Percentiles rank a stretch among this genome's conserved stretches.
Evolutionary conservation across 2,113 vertebrate species (phyloP).

Genomic region (Polypterus bichir): DNA sequence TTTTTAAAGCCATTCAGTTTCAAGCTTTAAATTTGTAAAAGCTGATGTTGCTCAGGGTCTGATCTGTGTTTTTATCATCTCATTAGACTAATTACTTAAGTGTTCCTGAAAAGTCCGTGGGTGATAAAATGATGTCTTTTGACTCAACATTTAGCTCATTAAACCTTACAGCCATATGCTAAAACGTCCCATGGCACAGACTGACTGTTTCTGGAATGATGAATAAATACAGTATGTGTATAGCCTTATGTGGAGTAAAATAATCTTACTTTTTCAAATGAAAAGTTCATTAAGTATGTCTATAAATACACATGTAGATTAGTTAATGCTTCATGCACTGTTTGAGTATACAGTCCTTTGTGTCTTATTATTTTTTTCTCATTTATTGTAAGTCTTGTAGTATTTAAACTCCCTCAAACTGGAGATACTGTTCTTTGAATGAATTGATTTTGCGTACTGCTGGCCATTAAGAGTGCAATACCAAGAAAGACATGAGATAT

Average conservation of each 20-base stretch:
- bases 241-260: neutral
- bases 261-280: neutral
- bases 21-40: no score
- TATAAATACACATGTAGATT: no score
- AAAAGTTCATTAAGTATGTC: neutral
- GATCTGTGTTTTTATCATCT: neutral
- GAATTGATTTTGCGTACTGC: no score
- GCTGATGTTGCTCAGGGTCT: neutral
- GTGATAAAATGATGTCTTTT: neutral
- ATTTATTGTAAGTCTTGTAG: no score
- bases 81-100: constrained; percentile 1
- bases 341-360: no score
- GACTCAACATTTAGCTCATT: constrained; percentile 1
- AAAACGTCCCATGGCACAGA: neutral
- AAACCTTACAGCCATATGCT: neutral
- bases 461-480: no score
- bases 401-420: no score
- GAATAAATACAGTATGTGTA: neutral
- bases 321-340: no score
- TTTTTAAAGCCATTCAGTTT: no score
- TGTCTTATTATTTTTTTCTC: no score
- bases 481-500: no score
- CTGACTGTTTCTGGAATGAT: neutral
- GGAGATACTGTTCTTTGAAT: no score
- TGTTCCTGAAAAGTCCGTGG: neutral